Evolutionary conservation across 2,797 vertebrate species (phyloP).

Genomic region (Epinephelus malabaricus): DNA sequence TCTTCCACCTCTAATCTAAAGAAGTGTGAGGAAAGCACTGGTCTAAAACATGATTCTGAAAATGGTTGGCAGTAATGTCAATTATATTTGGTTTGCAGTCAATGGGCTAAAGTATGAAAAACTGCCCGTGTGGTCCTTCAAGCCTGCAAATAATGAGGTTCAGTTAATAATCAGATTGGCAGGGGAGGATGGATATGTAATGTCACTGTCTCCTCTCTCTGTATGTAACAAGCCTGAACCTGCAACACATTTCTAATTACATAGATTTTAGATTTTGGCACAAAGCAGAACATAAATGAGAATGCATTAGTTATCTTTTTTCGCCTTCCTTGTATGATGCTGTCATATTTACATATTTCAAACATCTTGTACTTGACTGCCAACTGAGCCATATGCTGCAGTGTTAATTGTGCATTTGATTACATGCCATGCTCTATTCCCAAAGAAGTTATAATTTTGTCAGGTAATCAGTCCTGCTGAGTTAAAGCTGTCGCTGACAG

Average conservation of each 20-base stretch:
- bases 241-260: not conserved
- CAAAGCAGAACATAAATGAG: not conserved
- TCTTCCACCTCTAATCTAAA: no score
- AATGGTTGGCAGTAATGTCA: not conserved
- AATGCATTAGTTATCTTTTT: constrained; percentile 11
- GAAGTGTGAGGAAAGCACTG: no score
- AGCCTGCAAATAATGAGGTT: not conserved
- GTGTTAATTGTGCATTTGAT: constrained; percentile 73
- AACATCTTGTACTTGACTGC: constrained; percentile 48
- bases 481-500: constrained; percentile 55
- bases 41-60: not conserved
- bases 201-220: not conserved
- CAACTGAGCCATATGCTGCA: constrained; percentile 70
- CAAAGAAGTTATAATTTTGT: constrained; percentile 68
- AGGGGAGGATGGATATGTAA: not conserved
- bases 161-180: not conserved
- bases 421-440: constrained; percentile 59
- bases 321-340: not conserved
- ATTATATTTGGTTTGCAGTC: constrained; percentile 1
- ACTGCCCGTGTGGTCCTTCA: not conserved
- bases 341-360: constrained; percentile 45
- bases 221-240: not conserved
- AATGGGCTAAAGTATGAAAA: constrained; percentile 1
- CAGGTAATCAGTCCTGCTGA: constrained; percentile 66
- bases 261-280: not conserved